Percentiles rank a stretch among this genome's conserved stretches.
These are phyloP conservation scores for Synergus itoensis DNA, from an alignment of 2,888 invertebrate genomes.

Conservation along the genomic window DNA sequence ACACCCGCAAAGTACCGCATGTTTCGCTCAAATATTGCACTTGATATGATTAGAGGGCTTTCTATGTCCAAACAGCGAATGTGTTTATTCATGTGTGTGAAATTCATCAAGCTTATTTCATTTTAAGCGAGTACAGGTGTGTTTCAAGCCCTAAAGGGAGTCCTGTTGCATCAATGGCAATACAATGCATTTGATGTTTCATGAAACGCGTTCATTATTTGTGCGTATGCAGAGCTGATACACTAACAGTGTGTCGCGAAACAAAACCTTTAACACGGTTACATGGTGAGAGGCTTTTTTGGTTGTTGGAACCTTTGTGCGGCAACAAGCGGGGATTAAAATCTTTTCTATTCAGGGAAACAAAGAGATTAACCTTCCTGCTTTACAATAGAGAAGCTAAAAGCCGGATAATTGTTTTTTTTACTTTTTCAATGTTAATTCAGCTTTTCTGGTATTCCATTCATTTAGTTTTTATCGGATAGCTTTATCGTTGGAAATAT, in stretches of 20 bases:
- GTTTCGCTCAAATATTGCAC: slow-evolving; percentile 5
- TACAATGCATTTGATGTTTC: not conserved
- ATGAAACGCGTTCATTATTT: slow-evolving; percentile 1
- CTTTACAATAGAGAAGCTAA: not conserved
- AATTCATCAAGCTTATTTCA: not conserved
- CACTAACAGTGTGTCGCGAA: not conserved
- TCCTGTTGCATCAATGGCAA: not conserved
- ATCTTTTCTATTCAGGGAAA: not conserved
- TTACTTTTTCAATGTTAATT: too few relatives aligned
- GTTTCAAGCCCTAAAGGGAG: not conserved
- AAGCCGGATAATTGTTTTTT: not conserved
- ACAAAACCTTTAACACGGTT: slow-evolving; percentile 19
- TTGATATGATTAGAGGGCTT: not conserved
- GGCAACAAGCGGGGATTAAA: not conserved
- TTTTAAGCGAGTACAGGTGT: slow-evolving; percentile 1
- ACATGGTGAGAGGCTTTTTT: slow-evolving; percentile 9
- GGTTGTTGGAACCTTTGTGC: not conserved
- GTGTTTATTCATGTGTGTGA: not conserved
- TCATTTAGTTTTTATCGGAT: too few relatives aligned
- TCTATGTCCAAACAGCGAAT: not conserved
- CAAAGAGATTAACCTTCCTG: slow-evolving; percentile 14
- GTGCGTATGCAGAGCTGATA: not conserved
- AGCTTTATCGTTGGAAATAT: too few relatives aligned
- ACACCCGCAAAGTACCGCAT: not conserved
- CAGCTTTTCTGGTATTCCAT: too few relatives aligned